Conservation (phyloP, 2,797 vertebrate species). For the Euthynnus affinis region DNA sequence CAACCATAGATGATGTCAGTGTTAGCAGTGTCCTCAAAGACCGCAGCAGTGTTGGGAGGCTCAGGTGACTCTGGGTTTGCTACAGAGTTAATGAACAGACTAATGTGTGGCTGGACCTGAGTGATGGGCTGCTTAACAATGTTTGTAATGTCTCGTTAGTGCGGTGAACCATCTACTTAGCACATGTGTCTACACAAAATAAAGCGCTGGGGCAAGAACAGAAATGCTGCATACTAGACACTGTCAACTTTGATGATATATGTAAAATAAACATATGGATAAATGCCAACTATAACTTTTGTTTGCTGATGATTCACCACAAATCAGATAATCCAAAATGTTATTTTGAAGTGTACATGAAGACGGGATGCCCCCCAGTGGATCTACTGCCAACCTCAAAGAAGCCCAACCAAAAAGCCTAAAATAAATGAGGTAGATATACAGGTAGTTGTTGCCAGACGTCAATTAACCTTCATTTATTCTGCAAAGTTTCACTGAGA, state of each 20-base stretch:
- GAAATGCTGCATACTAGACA: neutral
- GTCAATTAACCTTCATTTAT: too few relatives aligned
- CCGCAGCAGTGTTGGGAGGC: constrained; percentile 5
- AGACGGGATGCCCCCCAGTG: too few relatives aligned
- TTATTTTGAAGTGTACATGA: neutral
- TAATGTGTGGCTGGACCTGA: constrained; percentile 22
- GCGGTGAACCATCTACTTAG: neutral
- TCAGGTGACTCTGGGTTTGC: constrained; percentile 14
- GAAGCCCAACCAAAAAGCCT: too few relatives aligned
- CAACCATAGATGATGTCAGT: too few relatives aligned
- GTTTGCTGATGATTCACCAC: too few relatives aligned
- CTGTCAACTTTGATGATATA: neutral
- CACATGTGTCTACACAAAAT: neutral
- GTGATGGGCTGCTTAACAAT: constrained; percentile 11
- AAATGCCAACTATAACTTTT: neutral
- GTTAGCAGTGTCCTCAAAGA: neutral
- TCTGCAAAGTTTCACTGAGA: too few relatives aligned
- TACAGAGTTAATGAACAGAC: constrained; percentile 22
- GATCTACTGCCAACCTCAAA: too few relatives aligned
- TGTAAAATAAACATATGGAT: neutral
- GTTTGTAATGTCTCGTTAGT: constrained; percentile 9
- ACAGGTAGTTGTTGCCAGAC: neutral
- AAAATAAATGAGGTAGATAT: neutral
- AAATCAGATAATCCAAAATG: too few relatives aligned
- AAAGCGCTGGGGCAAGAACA: neutral